phyloP scores from a whole-genome alignment of 2,888 invertebrate genomes.

The Catonia carolina region DNA sequence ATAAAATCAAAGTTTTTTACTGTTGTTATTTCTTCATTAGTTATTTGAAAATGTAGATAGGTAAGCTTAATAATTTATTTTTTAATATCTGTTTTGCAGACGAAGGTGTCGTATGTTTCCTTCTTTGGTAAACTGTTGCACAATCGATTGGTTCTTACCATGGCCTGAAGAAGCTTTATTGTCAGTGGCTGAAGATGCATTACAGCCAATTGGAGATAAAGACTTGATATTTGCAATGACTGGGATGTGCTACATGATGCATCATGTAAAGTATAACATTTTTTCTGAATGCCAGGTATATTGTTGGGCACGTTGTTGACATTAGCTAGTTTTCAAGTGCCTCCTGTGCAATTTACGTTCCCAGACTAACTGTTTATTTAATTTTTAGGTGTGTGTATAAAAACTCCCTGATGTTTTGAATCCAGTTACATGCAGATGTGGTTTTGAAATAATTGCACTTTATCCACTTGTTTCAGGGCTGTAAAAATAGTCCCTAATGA shows the following conservation, averaged over 20 bases:
- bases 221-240: constrained; percentile 51
- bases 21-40: constrained; percentile 41
- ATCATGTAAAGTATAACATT: constrained; percentile 47
- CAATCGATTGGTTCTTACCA: constrained; percentile 90
- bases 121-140: constrained; percentile 87
- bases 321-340: too few relatives aligned
- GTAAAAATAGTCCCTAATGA: too few relatives aligned
- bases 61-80: too few relatives aligned
- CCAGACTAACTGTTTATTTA: not conserved
- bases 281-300: not conserved
- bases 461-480: too few relatives aligned
- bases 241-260: constrained; percentile 63
- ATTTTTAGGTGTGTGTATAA: too few relatives aligned
- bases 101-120: constrained; percentile 90
- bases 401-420: too few relatives aligned
- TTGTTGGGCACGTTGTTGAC: too few relatives aligned
- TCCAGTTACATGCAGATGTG: too few relatives aligned
- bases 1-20: constrained; percentile 30
- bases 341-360: too few relatives aligned
- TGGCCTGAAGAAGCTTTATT: constrained; percentile 85
- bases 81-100: constrained; percentile 44
- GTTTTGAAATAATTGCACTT: too few relatives aligned
- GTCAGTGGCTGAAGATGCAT: constrained; percentile 69
- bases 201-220: constrained; percentile 52
- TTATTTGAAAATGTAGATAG: too few relatives aligned